Evolutionary conservation across 2,888 invertebrate genomes (phyloP).

Genomic region (Stictocephala bisonia): DNA sequence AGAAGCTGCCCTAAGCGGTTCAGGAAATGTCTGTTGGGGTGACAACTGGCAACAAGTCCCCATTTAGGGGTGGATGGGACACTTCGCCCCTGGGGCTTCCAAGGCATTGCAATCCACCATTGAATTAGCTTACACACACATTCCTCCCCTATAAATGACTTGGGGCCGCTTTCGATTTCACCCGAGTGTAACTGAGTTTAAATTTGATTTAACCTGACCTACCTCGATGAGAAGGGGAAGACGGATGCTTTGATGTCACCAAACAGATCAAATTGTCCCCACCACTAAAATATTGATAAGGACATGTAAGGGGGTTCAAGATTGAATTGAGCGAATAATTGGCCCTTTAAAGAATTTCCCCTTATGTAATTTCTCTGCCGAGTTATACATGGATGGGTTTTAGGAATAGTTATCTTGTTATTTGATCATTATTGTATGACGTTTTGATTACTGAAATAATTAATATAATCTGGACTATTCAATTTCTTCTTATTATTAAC

Average conservation of each 20-base stretch:
- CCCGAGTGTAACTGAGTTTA: conserved; percentile 18
- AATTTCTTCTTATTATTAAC: too few relatives aligned
- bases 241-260: conserved; percentile 33
- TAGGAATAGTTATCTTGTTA: too few relatives aligned
- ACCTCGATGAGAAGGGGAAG: conserved; percentile 16
- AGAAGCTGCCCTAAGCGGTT: conserved; percentile 34
- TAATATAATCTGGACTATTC: too few relatives aligned
- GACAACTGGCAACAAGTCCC: conserved; percentile 38
- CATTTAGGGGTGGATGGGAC: neutral
- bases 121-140: conserved; percentile 34
- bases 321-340: too few relatives aligned
- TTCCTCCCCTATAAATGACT: conserved; percentile 16
- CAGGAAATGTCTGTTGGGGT: conserved; percentile 33
- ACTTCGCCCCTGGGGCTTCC: neutral
- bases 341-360: too few relatives aligned
- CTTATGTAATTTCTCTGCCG: too few relatives aligned
- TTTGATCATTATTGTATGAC: too few relatives aligned
- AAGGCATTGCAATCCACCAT: neutral
- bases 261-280: too few relatives aligned
- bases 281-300: too few relatives aligned
- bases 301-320: too few relatives aligned
- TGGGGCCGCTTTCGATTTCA: conserved; percentile 18
- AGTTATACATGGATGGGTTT: too few relatives aligned
- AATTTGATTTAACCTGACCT: conserved; percentile 39
- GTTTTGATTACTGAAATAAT: too few relatives aligned